Percentiles rank a stretch among this genome's conserved stretches.
These are phyloP conservation scores for Pegoplata infirma DNA, from an alignment of 2,888 invertebrate genomes.

Conservation along the genomic window DNA sequence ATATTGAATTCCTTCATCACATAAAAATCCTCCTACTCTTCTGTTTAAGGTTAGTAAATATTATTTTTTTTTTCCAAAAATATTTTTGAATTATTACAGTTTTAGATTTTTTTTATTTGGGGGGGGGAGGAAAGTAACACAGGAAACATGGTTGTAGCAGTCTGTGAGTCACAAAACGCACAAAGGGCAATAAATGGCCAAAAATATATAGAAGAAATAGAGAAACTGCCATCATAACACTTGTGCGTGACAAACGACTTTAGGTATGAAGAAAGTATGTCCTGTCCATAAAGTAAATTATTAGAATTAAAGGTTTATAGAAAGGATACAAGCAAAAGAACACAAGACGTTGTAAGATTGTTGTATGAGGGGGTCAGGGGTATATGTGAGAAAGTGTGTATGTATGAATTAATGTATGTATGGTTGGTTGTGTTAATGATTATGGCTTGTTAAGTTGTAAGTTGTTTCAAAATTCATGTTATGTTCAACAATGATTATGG, in stretches of 20 bases:
- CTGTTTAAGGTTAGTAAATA: constrained; percentile 9
- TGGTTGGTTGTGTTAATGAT: constrained; percentile 58
- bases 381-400: constrained; percentile 15
- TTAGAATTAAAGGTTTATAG: constrained; percentile 45
- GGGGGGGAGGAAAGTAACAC: too few relatives aligned
- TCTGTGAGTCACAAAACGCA: constrained; percentile 25
- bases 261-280: constrained; percentile 26
- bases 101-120: not conserved
- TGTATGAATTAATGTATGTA: constrained; percentile 19
- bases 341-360: not conserved
- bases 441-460: constrained; percentile 55
- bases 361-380: not conserved
- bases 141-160: constrained; percentile 18
- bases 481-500: constrained; percentile 37
- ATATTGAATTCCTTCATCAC: not conserved
- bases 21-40: not conserved
- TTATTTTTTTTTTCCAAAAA: too few relatives aligned
- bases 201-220: not conserved
- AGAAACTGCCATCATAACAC: constrained; percentile 27
- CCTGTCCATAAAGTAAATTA: constrained; percentile 48
- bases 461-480: constrained; percentile 20
- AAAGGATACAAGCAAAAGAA: not conserved
- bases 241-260: constrained; percentile 62
- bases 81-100: constrained; percentile 50
- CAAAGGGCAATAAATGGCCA: constrained; percentile 36